Base-by-base conservation (phyloP, 2,113 vertebrate genomes). In the Ceyx melanurus region DNA sequence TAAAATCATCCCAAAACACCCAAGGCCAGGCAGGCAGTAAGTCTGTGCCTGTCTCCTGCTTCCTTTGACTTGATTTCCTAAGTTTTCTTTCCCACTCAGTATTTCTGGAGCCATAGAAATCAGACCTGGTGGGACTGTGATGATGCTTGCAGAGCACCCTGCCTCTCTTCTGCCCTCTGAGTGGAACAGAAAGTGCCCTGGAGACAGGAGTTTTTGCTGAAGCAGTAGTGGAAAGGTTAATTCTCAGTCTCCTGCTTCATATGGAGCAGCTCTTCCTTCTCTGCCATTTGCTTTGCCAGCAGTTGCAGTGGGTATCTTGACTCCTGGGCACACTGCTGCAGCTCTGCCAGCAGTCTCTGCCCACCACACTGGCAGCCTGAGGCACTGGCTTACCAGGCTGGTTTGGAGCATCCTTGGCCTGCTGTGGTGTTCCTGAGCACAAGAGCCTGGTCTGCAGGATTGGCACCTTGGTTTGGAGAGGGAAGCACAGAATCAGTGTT, bases 321-420 rank as follows among this genome's bases (percentile, higher is more conserved):
- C 17, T 61, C 5, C 11, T 15, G 25, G 33, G 6, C 37, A 15
- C 0, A 0, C 8, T 46, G 17, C 35, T 50, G 26, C 12, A 53
- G 65, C 17, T 72, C 46, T 51, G 5, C 31, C 14, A 66, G n/a
- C 6, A 4, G 22, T 25, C n/a, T 70, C 31, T 77, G 60, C 31
- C 26, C 33, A 19, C n/a, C 56, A 25, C 29, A 72, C 45, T 48
- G 71, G 23, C 26, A 64, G 16, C 48, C 31, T 2, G 2, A 45
- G 71, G 56, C 17, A 37, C 81, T 86, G 1, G 2, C 4, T 51
- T 67, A 14, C 28, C 29, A 16, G n/a, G 1, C 53, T 77, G 48
- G 12, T 67, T 31, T 57, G 56, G 33, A 40, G 37, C 50, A 79
- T 85, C 54, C 28, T 56, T 42, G 42, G n/a, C 26, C 48, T 42